Conservation (phyloP, 2,888 invertebrate genomes). For the Clunio marinus region DNA sequence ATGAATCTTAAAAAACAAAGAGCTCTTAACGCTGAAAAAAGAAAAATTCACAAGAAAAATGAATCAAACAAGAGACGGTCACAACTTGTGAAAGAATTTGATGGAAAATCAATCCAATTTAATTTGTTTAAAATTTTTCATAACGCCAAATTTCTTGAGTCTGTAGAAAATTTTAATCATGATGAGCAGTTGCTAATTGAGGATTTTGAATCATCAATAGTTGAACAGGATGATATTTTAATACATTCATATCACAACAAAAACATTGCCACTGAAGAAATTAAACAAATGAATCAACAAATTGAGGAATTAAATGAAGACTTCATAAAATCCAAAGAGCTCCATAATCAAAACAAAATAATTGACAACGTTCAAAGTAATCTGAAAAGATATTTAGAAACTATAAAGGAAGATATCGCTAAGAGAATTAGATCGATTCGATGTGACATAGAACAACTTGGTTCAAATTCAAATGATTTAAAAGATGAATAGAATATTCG, state of each 20-base stretch:
- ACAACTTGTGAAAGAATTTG: background rate
- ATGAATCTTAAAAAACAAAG: background rate
- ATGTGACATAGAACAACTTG: too few species aligned
- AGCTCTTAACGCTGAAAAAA: background rate
- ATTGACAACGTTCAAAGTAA: too few species aligned
- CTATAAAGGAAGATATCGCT: too few species aligned
- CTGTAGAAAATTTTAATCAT: background rate
- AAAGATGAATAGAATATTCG: too few species aligned
- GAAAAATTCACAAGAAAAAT: background rate
- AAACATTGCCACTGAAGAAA: too few species aligned
- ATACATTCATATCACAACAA: too few species aligned
- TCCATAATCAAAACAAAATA: background rate
- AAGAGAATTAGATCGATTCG: too few species aligned
- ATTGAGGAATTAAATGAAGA: background rate
- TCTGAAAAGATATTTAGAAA: too few species aligned
- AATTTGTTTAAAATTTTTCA: constrained; percentile 4
- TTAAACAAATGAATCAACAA: background rate
- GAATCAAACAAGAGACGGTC: background rate
- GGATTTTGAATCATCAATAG: too few species aligned
- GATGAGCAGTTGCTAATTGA: too few species aligned
- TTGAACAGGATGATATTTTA: too few species aligned
- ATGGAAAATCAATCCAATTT: background rate
- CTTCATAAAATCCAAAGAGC: background rate
- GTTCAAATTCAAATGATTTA: too few species aligned
- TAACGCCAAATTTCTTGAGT: background rate